phyloP scores from a whole-genome alignment of 2,888 invertebrate genomes.

The Sthenelais limicola region DNA sequence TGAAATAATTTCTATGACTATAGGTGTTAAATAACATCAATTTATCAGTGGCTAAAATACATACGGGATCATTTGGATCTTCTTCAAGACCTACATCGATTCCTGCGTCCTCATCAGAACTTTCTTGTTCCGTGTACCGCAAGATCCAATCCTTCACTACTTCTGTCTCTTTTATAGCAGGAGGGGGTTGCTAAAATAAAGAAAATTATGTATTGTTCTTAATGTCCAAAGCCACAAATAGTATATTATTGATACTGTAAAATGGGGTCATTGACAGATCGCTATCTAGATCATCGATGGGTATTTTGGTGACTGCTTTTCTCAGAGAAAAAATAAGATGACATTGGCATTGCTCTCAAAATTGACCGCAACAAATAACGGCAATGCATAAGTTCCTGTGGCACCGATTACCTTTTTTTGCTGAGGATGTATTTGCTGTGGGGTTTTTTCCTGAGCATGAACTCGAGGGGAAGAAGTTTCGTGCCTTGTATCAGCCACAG shows the following conservation, averaged over 20 bases:
- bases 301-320: too few species aligned
- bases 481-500: slow-evolving; percentile 13
- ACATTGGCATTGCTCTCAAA: too few species aligned
- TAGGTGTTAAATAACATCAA: background rate
- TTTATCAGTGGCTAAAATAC: slow-evolving; percentile 9
- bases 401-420: too few species aligned
- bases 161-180: background rate
- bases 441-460: too few species aligned
- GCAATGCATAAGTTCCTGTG: too few species aligned
- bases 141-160: slow-evolving; percentile 68
- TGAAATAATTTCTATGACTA: background rate
- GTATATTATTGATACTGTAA: background rate
- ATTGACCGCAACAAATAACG: too few species aligned
- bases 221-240: background rate
- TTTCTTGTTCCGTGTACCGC: slow-evolving; percentile 60
- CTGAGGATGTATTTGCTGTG: too few species aligned
- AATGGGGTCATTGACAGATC: background rate
- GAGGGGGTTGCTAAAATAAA: background rate
- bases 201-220: background rate
- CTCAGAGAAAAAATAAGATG: too few species aligned
- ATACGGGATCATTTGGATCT: slow-evolving; percentile 55
- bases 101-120: slow-evolving; percentile 55
- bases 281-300: slow-evolving; percentile 3
- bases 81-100: too few species aligned
- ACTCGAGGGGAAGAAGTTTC: slow-evolving; percentile 9